A percentile compares a stretch with the other conserved stretches of the same genome.
phyloP scores from a whole-genome alignment of 1,140 invertebrate genomes.

The Drosophila mojavensis region DNA sequence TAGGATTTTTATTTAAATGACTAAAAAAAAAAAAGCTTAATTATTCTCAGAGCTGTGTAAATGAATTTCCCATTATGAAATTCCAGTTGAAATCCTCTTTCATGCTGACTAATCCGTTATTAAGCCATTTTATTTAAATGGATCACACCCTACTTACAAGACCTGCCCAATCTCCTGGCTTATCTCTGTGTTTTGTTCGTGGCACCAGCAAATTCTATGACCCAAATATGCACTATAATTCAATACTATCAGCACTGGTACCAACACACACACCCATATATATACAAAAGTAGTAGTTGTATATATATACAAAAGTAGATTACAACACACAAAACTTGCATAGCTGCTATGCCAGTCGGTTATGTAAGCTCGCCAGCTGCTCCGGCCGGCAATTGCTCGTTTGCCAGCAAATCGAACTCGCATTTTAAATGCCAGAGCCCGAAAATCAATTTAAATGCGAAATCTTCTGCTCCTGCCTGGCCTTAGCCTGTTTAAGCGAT shows the following conservation, averaged over 20 bases:
- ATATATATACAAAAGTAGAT: background rate
- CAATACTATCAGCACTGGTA: constrained; percentile 20
- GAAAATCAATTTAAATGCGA: constrained; percentile 47
- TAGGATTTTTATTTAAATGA: too few relatives aligned
- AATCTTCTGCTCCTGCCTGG: constrained; percentile 20
- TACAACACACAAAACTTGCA: constrained; percentile 7
- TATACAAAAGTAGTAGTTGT: too few relatives aligned
- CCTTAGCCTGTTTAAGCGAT: constrained; percentile 45
- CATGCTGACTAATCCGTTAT: too few relatives aligned
- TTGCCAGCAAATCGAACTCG: constrained; percentile 34
- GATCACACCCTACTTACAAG: constrained; percentile 8
- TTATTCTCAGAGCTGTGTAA: too few relatives aligned
- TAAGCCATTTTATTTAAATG: background rate
- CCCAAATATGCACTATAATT: constrained; percentile 28
- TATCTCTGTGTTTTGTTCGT: constrained; percentile 55
- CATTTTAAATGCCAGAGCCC: constrained; percentile 57
- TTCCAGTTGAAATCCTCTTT: too few relatives aligned
- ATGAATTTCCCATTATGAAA: too few relatives aligned
- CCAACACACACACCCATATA: background rate
- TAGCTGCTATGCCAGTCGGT: constrained; percentile 11
- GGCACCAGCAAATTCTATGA: constrained; percentile 40
- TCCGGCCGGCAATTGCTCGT: background rate
- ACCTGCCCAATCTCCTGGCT: constrained; percentile 21
- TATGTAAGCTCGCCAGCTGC: constrained; percentile 1
- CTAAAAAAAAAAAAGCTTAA: too few relatives aligned